Base-by-base conservation (phyloP, 2,888 invertebrate genomes). In the Danaus chrysippus region DNA sequence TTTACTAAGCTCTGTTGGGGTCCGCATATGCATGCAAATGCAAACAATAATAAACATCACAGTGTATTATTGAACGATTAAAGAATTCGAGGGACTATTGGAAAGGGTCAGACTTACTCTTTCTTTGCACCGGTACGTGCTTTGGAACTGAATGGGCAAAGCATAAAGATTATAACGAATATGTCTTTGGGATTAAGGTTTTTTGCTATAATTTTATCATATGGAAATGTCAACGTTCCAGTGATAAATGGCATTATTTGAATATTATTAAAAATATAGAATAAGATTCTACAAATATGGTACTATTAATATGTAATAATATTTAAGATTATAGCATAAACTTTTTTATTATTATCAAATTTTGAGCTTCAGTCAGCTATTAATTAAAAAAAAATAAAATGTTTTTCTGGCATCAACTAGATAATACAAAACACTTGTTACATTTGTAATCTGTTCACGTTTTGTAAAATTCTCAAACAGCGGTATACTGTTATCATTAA, bases 1-100 rank as follows among this genome's bases (percentile, higher is more conserved):
- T 60, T 62, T 64, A 63, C 58, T 46, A 10, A 62, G 42, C 66
- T 2, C 64, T 54, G 62, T 60, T 58, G 66, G 64, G 54, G 64
- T 54, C 54, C 19, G 61, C 44, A 63, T 62, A 63, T 62, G 61
- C 61, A 64, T 68, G 71, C 68, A 71, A 71, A 68, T 71, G 71
- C 64, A 69, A 68, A 66, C 70, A 72, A 75, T 70, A 79, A 79
- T 77, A 79, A 77, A 74, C 81, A 82, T 77, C 76, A 74, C 65
- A 82, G 76, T 84, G 81, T 83, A 84, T 86, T 87, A 87, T 87
- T 83, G 82, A 85, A 79, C 82, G 81, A 85, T 86, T 83, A 83
- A 77, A 75, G 77, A 76, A 80, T 79, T 78, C 77, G 76, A 76
- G 71, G 77, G 68, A 77, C 75, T 80, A 80, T 78, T 77, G 70